phyloP scores from a whole-genome alignment of 1,140 invertebrate species.

The Neodiprion virginianus region DNA sequence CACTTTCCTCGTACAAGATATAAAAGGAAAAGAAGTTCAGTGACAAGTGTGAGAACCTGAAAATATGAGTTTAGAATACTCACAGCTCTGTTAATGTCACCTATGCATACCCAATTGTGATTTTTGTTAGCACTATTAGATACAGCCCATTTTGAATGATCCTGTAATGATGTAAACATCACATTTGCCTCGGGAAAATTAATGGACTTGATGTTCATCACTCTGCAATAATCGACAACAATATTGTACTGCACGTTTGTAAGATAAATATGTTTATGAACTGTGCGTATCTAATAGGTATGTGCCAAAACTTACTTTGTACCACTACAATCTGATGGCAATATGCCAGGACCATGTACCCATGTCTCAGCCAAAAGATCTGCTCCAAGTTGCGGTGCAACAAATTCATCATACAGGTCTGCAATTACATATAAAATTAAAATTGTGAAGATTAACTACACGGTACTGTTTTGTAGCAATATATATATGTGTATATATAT shows the following conservation, averaged over 20 bases:
- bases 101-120: conserved; percentile 83
- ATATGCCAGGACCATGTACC: conserved; percentile 79
- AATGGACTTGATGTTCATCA: conserved; percentile 73
- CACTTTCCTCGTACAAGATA: no score
- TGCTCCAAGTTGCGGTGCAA: conserved; percentile 75
- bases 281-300: conserved; percentile 1
- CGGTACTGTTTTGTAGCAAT: no score
- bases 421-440: conserved; percentile 33
- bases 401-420: conserved; percentile 85
- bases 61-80: conserved; percentile 37
- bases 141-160: conserved; percentile 95
- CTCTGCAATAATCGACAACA: conserved; percentile 58
- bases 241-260: conserved; percentile 16
- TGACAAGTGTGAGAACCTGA: conserved; percentile 22
- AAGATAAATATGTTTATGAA: conserved; percentile 7
- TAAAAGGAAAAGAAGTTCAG: no score
- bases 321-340: conserved; percentile 72
- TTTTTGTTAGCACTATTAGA: conserved; percentile 62
- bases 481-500: neutral
- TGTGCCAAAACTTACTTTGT: conserved; percentile 40
- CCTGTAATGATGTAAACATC: conserved; percentile 75
- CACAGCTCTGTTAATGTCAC: conserved; percentile 92
- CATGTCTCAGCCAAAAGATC: conserved; percentile 86
- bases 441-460: conserved; percentile 22
- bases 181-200: conserved; percentile 63